Conservation (phyloP, 2,888 invertebrate genomes). For the Sphecodes monilicornis region DNA sequence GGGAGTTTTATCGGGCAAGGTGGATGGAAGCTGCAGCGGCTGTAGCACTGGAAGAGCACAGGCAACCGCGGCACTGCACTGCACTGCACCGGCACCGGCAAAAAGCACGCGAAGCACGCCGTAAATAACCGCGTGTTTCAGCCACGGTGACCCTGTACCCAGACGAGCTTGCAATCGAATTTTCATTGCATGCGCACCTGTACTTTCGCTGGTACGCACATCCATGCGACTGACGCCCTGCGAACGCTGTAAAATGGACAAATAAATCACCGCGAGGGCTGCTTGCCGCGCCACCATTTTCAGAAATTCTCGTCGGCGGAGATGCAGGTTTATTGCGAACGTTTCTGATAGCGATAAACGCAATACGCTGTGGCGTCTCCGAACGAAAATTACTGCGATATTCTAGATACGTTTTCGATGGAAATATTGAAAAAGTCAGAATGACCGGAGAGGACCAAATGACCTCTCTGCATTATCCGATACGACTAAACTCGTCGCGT, state of each 20-base stretch:
- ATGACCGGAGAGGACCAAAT: no score
- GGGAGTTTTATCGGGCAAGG: slow-evolving; percentile 55
- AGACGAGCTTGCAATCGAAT: slow-evolving; percentile 54
- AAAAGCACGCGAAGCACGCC: slow-evolving; percentile 64
- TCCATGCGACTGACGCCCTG: slow-evolving; percentile 24
- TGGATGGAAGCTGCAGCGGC: slow-evolving; percentile 26
- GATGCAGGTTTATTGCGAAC: slow-evolving; percentile 6
- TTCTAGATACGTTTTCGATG: not conserved
- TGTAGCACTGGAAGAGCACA: not conserved
- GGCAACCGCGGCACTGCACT: not conserved
- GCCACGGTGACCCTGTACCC: slow-evolving; percentile 41
- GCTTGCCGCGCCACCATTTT: slow-evolving; percentile 16
- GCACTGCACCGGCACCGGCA: slow-evolving; percentile 21
- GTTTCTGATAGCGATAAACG: slow-evolving; percentile 12
- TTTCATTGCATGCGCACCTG: slow-evolving; percentile 57
- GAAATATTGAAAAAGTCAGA: slow-evolving; percentile 1
- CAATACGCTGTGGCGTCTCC: not conserved
- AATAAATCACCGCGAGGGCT: slow-evolving; percentile 46
- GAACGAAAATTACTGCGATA: not conserved
- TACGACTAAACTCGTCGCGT: not conserved
- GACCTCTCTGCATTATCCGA: not conserved
- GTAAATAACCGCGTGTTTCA: slow-evolving; percentile 65
- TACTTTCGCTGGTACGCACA: slow-evolving; percentile 40
- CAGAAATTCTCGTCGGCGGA: slow-evolving; percentile 26
- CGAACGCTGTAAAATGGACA: slow-evolving; percentile 30